Base-by-base conservation (phyloP, 2,113 vertebrate species). In the Cisticola juncidis region DNA sequence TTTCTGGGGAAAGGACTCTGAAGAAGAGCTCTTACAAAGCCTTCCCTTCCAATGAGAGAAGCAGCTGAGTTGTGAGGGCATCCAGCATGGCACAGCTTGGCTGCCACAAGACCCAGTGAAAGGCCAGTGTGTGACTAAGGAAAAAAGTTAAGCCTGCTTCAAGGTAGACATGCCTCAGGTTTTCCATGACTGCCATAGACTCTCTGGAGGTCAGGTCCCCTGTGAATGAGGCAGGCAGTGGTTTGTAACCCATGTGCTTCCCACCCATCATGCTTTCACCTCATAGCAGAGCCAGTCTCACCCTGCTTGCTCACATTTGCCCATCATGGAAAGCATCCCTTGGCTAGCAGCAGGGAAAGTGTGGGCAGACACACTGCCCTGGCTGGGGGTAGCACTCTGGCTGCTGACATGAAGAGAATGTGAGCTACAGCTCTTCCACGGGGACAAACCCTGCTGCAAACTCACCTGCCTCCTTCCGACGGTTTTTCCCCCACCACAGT, bases 361-460 rank as follows among this genome's bases (percentile, higher is more conserved):
- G 48, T 33, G 1, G 0, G n/a, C 21, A 21, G 62, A 42, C 0
- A 5, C 35, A 14, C 11, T 66, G 51, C 24, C 36, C 61, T 48
- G 74, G 25, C 33, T 56, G 25, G 17, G n/a, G 28, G 33, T 3
- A 54, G 21, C 45, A 31, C 83, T 35, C 18, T 53, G 42, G 17
- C 48, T 68, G 66, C 31, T 66, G 38, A 44, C 0, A 0, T 2
- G 4, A 45, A 57, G 21, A 92, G 23, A 54, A 73, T 61, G 36
- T 72, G 58, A 47, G 54, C 61, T 85, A 54, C 36, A 56, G 66
- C 21, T 61, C 26, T 48, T 58, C n/a, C 2, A 8, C 61, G 45
- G 70, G 48, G 60, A 35, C 44, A 51, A 78, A 28, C 70, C 73
- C 65, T 38, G n/a, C 65, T 86, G 76, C n/a, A 58, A 50, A 28